Percentiles rank a stretch among this genome's conserved stretches.
Conservation (phyloP, 1,140 invertebrate species). For the Pentalonia nigronervosa region DNA sequence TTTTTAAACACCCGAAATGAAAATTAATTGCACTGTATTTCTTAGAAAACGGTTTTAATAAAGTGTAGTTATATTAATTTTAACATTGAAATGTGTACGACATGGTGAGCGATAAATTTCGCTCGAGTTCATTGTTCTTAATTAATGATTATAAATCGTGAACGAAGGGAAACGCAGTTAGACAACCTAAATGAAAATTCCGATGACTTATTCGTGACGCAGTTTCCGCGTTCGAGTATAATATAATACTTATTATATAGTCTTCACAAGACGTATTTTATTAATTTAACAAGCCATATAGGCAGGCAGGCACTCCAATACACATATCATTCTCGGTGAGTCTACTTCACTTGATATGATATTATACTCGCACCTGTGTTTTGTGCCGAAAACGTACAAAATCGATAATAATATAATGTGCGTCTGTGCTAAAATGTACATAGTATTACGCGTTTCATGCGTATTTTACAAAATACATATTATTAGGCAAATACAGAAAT, state of each 20-base stretch:
- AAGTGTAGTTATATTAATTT: slow-evolving; percentile 20
- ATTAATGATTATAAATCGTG: slow-evolving; percentile 44
- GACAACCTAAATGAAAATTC: slow-evolving; percentile 22
- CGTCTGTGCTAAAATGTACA: background rate
- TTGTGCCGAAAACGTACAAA: background rate
- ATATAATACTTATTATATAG: background rate
- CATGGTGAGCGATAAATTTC: background rate
- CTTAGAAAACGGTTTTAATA: background rate
- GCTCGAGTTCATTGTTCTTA: background rate
- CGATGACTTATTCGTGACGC: background rate
- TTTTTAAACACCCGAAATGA: background rate
- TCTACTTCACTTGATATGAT: background rate
- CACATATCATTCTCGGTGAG: background rate
- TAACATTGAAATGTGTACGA: slow-evolving; percentile 29
- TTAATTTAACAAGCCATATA: background rate
- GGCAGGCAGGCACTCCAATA: background rate
- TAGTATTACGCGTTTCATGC: too few species aligned
- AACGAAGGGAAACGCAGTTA: background rate
- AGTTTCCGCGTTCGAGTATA: background rate
- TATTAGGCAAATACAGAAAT: too few species aligned
- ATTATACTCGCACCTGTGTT: background rate
- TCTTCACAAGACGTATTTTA: background rate
- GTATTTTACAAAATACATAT: too few species aligned
- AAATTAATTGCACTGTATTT: slow-evolving; percentile 33
- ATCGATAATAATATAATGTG: background rate